Base-by-base conservation (phyloP, 2,797 vertebrate genomes). In the Gambusia yucatana region DNA sequence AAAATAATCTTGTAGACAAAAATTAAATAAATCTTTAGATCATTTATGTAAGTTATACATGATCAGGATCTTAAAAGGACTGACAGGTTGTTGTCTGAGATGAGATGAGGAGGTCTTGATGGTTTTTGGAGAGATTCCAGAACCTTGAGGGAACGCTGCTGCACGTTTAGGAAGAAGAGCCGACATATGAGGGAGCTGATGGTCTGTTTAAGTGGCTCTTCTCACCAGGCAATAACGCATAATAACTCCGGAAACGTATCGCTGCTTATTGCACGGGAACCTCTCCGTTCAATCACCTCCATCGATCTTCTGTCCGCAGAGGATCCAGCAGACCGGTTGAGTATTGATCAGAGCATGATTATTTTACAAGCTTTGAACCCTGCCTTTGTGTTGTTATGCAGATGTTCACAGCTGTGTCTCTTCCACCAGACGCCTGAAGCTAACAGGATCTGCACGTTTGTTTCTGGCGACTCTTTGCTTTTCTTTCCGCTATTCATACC, bases 261-360 rank as follows among this genome's bases (percentile, higher is more conserved):
- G 4, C 43, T 39, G 57, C 41, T 83, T 72, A 61, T 70, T 78
- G 50, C 3, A 0, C 0, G 13, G n/a, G 50, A 73, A 43, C 72
- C n/a, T 55, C 47, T 50, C 9, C 0, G 3, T 48, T 71, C 30
- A 48, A 43, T 33, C 39, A 30, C 8, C 39, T 52, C 41, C 2
- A 82, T 72, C 1, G 11, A 85, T 85, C 16, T 50, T 70, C 22
- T 79, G 57, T 76, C 63, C 71, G 1, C 3, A 41, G 36, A 52
- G 6, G 22, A 80, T 79, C 84, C 57, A 73, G 52, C 71, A 61
- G 41, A 4, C 1, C 70, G 46, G 10, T 44, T 25, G 41, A 17
- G 20, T 67, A 87, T 85, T 75, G 88, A 89, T 86, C 72, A 44
- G 41, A 0, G n/a, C 6, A 33, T 47, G 28, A 69, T 2, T 0